These are phyloP conservation scores for Pteronura brasiliensis DNA, from an alignment of 2,113 vertebrate genomes.

Conservation along the genomic window DNA sequence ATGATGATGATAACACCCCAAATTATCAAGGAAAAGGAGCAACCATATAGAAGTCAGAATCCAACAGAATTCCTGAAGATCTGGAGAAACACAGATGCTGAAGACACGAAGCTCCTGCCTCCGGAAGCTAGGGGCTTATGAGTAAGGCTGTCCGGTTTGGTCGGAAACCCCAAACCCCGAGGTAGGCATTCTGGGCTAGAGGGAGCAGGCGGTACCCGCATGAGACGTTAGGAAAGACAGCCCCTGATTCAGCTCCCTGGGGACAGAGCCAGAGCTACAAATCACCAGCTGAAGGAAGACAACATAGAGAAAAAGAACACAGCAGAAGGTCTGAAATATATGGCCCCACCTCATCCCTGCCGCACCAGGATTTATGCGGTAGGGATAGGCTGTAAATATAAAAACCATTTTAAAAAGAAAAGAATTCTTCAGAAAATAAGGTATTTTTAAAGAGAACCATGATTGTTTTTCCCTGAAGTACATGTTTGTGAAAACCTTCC, in stretches of 20 bases:
- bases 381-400: background rate
- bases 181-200: background rate
- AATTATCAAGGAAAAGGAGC: background rate
- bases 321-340: background rate
- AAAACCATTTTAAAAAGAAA: background rate
- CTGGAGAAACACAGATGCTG: background rate
- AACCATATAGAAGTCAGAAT: background rate
- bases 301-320: background rate
- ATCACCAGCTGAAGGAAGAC: background rate
- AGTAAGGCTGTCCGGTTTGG: background rate
- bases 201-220: rapidly evolving
- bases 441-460: background rate
- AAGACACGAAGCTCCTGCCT: background rate
- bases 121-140: no score
- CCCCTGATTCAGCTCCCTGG: background rate
- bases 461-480: background rate
- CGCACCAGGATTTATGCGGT: background rate
- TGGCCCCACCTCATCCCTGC: background rate
- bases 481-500: background rate
- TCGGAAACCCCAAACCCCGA: background rate
- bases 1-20: background rate
- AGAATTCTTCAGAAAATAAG: background rate
- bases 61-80: background rate
- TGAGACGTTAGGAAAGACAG: background rate
- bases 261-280: background rate